Evolutionary conservation across 2,113 vertebrate species (phyloP), one percentile per base, ranked within the genome.

Genomic region (Stomatorhinus ivindoensis): DNA sequence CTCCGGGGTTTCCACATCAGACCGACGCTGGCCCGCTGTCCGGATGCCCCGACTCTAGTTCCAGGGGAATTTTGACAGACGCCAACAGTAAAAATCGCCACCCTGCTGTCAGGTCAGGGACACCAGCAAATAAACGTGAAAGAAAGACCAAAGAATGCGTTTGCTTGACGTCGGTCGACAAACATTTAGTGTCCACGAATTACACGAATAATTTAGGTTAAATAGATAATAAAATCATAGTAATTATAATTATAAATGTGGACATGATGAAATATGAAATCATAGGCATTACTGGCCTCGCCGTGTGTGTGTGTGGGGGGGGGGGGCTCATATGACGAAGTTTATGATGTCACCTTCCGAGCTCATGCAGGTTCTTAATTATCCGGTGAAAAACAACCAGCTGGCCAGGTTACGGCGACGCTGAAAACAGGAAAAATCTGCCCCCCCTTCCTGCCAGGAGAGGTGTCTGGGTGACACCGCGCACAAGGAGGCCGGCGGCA

Each of bases 381-480:
- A 86, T 50, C 85, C 47, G 48, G 85, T 15, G 85, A 51, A 55
- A 86, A 86, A 55, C 53, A 61, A 55, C 0, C 51, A 31, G 27
- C 21, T 94, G 93, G 91, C 92, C 93, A 93, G 93, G 92, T 93
- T 93, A 92, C 92, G 92, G 87, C 91, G 91, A 91, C 92, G 85
- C 94, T 93, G 9, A 98, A 98, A 97, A 98, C 97, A 98, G 97
- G 97, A 97, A 97, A 96, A 97, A 96, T 97, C 95, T 97, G 96
- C 95, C 94, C 92, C 94, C 93, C 95, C 94, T 93, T 96, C 95
- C 96, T 95, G 95, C 91, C 92, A 90, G 89, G 90, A 91, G 95
- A 88, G 92, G 89, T 92, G 91, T 92, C 92, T 92, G 90, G 89
- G 87, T 92, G 93, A 96, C 95, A 95, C 48, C 48, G 13, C 92